Base-by-base conservation (phyloP, 2,888 invertebrate species). In the Dromius quadrimaculatus region DNA sequence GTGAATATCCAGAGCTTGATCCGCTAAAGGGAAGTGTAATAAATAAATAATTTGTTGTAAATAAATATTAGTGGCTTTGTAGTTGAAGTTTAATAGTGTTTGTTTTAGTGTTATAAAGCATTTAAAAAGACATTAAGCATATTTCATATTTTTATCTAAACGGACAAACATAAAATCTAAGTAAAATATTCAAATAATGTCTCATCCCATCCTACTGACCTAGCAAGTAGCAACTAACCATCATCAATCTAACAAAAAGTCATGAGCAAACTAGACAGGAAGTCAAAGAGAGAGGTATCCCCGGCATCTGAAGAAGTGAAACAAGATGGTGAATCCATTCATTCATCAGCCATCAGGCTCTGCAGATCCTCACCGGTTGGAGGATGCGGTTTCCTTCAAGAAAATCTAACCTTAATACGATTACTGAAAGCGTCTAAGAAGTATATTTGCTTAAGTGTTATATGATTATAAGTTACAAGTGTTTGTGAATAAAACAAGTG, bases 271-370 rank as follows among this genome's bases (percentile, higher is more conserved):
- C 28, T 6, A 54, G 23, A 28, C 50, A 54, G 50, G 28, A 28
- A 41, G 41, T 11, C 41, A 17, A 41, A 54, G 50, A 54, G 50
- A 54, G 50, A 54, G 50, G 50, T 13, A 22, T 11, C 20, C 20
- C n/a, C 47, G 41, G 15, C 47, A 17, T 28, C 50, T 50, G 50
- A 54, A 54, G 50, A 54, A 54, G 50, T 54, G 50, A 54, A 54
- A 54, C 47, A 50, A 50, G 17, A 54, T 54, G 15, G 50, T 13
- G 28, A 47, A 13, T 11, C 50, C 50, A 54, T 54, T 54, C 50
- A 54, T 54, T 28, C 28, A n/a, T 2, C 28, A 54, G 15, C 50
- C 23, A 28, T 28, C 50, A 8, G 15, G 13, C 28, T 28, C 13
- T 11, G 28, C 47, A 47, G 47, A 47, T 47, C 47, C 13, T 47